Conservation (phyloP, 2,888 invertebrate species). For the Toxonevra muliebris region DNA sequence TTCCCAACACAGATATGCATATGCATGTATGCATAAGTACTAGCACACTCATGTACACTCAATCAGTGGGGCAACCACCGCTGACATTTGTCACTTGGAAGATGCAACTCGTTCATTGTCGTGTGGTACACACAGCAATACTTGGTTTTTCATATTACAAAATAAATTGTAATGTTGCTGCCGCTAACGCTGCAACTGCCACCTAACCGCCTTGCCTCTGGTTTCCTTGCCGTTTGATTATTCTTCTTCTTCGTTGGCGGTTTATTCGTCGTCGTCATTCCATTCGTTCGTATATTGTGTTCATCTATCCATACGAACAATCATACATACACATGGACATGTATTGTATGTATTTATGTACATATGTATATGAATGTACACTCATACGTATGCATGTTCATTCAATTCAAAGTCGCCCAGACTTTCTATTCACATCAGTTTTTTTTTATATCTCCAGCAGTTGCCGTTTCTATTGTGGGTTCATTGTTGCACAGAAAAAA, state of each 20-base stretch:
- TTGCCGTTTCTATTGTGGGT: no score
- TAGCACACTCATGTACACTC: slow-evolving; percentile 32
- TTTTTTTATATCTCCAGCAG: slow-evolving; percentile 30
- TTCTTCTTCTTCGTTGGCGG: no score
- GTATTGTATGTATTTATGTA: slow-evolving; percentile 2
- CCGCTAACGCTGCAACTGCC: background rate
- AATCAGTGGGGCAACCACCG: slow-evolving; percentile 52
- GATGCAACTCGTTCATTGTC: slow-evolving; percentile 32
- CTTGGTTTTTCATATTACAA: background rate
- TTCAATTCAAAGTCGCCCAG: slow-evolving; percentile 55
- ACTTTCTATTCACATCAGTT: slow-evolving; percentile 53
- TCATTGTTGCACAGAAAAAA: slow-evolving; percentile 50
- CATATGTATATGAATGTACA: background rate
- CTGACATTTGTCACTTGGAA: slow-evolving; percentile 51
- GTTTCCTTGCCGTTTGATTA: no score
- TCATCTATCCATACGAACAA: slow-evolving; percentile 25
- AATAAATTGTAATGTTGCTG: background rate
- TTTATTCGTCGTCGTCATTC: background rate
- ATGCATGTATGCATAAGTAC: background rate
- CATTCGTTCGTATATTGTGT: slow-evolving; percentile 6
- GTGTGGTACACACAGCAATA: no score
- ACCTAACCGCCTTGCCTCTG: no score
- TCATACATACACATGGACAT: slow-evolving; percentile 10
- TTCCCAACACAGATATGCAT: no score
- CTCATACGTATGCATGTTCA: slow-evolving; percentile 42